Percentiles rank a stretch among this genome's conserved stretches.
Conservation (phyloP, 2,113 vertebrate species). For the Felis chaus region DNA sequence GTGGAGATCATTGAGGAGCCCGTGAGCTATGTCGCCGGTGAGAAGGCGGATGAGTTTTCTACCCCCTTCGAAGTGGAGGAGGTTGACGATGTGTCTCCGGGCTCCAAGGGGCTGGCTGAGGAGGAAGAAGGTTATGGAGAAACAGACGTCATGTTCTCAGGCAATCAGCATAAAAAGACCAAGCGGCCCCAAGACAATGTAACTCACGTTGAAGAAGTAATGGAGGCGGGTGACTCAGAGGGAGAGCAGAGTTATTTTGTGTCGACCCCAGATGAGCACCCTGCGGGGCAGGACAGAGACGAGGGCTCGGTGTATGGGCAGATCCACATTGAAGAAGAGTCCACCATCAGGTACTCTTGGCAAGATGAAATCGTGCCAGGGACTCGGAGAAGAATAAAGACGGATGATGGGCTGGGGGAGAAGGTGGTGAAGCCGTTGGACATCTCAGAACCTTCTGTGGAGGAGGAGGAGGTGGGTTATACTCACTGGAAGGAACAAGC, state of each 20-base stretch:
- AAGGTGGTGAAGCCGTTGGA: slow-evolving; percentile 65
- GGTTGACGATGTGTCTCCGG: slow-evolving; percentile 85
- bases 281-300: slow-evolving; percentile 82
- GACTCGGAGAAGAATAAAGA: slow-evolving; percentile 74
- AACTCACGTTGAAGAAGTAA: slow-evolving; percentile 83
- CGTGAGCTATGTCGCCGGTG: slow-evolving; percentile 83
- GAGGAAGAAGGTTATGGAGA: slow-evolving; percentile 72
- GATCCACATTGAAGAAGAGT: slow-evolving; percentile 88
- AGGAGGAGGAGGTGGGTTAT: slow-evolving; percentile 59
- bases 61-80: slow-evolving; percentile 93
- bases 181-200: slow-evolving; percentile 64
- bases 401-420: neutral
- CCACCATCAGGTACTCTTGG: slow-evolving; percentile 88
- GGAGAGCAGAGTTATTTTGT: slow-evolving; percentile 94
- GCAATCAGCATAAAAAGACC: slow-evolving; percentile 68
- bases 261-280: slow-evolving; percentile 93
- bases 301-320: slow-evolving; percentile 92
- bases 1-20: slow-evolving; percentile 95
- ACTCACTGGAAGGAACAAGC: slow-evolving; percentile 78
- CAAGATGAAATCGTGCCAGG: slow-evolving; percentile 88
- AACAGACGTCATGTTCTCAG: neutral
- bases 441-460: slow-evolving; percentile 59
- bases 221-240: slow-evolving; percentile 83
- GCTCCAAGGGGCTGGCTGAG: slow-evolving; percentile 43
- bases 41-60: slow-evolving; percentile 81